Conservation (phyloP, 1,140 invertebrate species). For the Helicorthomorpha holstii region DNA sequence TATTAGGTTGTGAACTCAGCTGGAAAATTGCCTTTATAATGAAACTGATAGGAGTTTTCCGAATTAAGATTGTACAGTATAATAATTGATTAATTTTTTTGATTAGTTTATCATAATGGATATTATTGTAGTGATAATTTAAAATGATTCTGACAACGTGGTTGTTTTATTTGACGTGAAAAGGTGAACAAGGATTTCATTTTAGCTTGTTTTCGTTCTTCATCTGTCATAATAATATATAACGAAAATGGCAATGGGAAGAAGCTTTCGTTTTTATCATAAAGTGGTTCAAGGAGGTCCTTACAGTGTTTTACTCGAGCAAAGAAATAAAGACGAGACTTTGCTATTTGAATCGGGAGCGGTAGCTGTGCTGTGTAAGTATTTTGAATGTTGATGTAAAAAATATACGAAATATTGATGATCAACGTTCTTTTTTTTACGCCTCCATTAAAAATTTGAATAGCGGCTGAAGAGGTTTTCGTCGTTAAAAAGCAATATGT, state of each 20-base stretch:
- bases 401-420: background rate
- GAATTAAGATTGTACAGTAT: no score
- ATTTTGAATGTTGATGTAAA: background rate
- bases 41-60: no score
- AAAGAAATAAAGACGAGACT: slow-evolving; percentile 65
- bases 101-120: no score
- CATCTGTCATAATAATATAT: background rate
- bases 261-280: slow-evolving; percentile 74
- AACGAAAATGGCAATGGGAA: slow-evolving; percentile 72
- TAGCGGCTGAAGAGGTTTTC: slow-evolving; percentile 62
- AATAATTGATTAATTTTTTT: no score
- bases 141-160: background rate
- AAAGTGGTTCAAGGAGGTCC: slow-evolving; percentile 64
- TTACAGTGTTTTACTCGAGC: slow-evolving; percentile 78
- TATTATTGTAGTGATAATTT: no score
- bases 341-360: slow-evolving; percentile 80
- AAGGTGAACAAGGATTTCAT: background rate
- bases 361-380: slow-evolving; percentile 62
- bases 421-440: no score
- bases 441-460: no score
- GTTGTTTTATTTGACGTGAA: background rate
- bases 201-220: background rate
- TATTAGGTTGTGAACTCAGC: no score
- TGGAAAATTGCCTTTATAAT: no score
- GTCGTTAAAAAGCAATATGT: slow-evolving; percentile 71